phyloP scores from a whole-genome alignment of 2,113 vertebrate species.

The Nothoprocta perdicaria region DNA sequence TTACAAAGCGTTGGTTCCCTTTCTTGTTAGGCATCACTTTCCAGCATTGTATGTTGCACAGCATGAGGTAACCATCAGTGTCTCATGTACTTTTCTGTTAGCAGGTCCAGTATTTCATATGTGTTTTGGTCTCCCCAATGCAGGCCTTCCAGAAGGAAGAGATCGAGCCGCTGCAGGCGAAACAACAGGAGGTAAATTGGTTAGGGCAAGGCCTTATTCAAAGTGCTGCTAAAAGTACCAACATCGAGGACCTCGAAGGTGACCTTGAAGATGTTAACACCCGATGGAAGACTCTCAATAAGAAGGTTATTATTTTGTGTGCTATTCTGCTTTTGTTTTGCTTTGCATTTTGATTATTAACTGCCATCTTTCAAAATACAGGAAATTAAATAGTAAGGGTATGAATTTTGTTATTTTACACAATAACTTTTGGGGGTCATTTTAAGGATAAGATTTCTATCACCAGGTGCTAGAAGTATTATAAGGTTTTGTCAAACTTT shows the following conservation, averaged over 20 bases:
- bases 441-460: conserved; percentile 10
- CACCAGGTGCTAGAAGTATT: not conserved
- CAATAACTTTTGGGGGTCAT: not conserved
- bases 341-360: not conserved
- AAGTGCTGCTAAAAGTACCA: conserved; percentile 88
- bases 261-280: conserved; percentile 89
- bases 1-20: not conserved
- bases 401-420: not conserved
- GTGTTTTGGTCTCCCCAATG: conserved; percentile 40
- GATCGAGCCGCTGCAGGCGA: conserved; percentile 90
- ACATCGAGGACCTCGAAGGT: conserved; percentile 86
- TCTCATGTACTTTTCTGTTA: not conserved
- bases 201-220: conserved; percentile 95
- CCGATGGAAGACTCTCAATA: conserved; percentile 95
- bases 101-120: not conserved
- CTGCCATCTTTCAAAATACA: not conserved
- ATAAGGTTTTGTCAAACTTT: conserved; percentile 4
- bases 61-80: not conserved
- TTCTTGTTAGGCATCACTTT: not conserved
- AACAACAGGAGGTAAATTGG: conserved; percentile 91
- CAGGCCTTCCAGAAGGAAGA: conserved; percentile 95
- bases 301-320: conserved; percentile 84
- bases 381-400: conserved; percentile 46
- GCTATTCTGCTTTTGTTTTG: not conserved
- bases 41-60: not conserved